phyloP scores from a whole-genome alignment of 2,797 vertebrate species.

The Antrozous pallidus region DNA sequence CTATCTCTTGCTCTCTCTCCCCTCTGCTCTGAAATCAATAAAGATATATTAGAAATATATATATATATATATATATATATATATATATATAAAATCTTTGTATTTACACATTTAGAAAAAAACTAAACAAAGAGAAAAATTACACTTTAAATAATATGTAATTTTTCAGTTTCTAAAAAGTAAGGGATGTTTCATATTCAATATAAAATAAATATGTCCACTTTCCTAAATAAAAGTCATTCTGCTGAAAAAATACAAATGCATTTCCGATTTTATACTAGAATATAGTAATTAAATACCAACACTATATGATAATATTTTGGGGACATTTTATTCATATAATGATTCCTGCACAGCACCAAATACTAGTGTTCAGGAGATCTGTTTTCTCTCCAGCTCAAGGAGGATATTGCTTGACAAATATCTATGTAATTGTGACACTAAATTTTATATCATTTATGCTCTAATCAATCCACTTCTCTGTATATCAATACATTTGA shows the following conservation, averaged over 20 bases:
- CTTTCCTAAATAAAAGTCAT: background rate
- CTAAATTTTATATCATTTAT: background rate
- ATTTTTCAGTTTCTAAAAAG: background rate
- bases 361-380: background rate
- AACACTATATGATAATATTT: background rate
- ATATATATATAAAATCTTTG: background rate
- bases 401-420: background rate
- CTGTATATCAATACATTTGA: background rate
- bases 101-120: background rate
- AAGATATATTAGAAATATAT: no score
- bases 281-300: background rate
- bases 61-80: no score
- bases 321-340: background rate
- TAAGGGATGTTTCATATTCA: background rate
- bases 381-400: conserved; percentile 22
- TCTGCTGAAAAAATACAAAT: background rate
- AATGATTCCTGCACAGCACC: background rate
- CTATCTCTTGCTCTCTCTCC: no score
- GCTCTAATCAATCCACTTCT: background rate
- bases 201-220: background rate
- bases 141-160: background rate
- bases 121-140: background rate
- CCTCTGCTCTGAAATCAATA: no score
- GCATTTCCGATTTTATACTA: background rate
- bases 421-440: background rate